Conservation (phyloP, 2,888 invertebrate species). For the Dynastes hyllus region DNA sequence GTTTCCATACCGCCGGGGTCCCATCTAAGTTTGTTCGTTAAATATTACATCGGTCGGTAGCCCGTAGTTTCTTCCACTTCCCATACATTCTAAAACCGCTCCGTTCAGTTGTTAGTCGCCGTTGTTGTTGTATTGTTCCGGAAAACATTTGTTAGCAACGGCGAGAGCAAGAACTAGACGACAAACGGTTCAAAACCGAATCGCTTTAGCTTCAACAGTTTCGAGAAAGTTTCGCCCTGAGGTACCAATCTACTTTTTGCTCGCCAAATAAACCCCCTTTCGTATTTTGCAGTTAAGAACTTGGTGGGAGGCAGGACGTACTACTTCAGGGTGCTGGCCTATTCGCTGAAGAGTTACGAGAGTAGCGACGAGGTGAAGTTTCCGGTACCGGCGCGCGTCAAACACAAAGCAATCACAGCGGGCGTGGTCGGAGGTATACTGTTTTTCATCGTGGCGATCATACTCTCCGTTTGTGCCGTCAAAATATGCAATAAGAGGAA, state of each 20-base stretch:
- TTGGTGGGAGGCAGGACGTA: conserved; percentile 93
- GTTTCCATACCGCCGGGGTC: no score
- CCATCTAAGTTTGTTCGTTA: neutral
- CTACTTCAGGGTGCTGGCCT: conserved; percentile 92
- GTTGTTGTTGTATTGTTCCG: conserved; percentile 8
- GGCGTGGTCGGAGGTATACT: conserved; percentile 97
- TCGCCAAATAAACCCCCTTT: neutral
- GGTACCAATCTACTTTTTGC: neutral
- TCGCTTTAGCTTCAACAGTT: neutral
- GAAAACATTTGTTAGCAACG: conserved; percentile 20
- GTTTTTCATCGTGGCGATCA: conserved; percentile 98
- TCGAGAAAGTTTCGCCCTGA: neutral
- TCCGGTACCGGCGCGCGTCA: conserved; percentile 91
- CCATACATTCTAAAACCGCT: neutral
- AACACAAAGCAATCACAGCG: conserved; percentile 96
- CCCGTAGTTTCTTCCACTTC: neutral
- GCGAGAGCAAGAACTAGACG: conserved; percentile 3
- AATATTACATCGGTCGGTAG: neutral
- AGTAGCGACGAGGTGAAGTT: conserved; percentile 92
- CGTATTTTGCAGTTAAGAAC: conserved; percentile 83
- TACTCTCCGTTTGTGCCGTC: conserved; percentile 96
- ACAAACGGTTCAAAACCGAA: neutral
- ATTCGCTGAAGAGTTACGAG: conserved; percentile 89
- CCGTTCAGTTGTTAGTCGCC: neutral
- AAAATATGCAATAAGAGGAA: conserved; percentile 98